Percentiles rank a stretch among this genome's conserved stretches.
Evolutionary conservation across 2,888 invertebrate genomes (phyloP).

Genomic region (Antheraea yamamai): DNA sequence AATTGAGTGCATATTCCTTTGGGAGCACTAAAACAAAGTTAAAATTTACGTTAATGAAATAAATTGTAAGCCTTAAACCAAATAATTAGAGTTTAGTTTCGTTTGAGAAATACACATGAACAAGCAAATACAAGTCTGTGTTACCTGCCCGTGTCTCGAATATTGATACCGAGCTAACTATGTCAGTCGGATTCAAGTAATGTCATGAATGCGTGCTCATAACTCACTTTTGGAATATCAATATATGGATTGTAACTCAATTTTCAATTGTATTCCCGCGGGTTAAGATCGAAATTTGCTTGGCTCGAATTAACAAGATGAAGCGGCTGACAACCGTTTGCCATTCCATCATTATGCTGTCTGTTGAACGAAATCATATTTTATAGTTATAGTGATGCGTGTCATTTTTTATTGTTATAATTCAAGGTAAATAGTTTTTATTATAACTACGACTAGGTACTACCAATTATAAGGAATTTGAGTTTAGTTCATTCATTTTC

Average conservation of each 20-base stretch:
- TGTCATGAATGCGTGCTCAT: constrained; percentile 13
- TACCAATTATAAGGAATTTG: too few relatives aligned
- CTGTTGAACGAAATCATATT: not conserved
- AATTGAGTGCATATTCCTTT: constrained; percentile 5
- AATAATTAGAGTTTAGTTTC: not conserved
- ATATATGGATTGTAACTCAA: not conserved
- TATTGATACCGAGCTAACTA: not conserved
- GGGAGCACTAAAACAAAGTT: not conserved
- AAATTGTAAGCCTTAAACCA: not conserved
- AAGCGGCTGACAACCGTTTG: constrained; percentile 2
- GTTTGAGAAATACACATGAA: not conserved
- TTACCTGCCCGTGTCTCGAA: not conserved
- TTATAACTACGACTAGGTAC: not conserved
- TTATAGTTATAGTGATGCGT: not conserved
- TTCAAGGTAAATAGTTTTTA: not conserved
- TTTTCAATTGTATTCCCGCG: not conserved
- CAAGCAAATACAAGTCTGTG: not conserved
- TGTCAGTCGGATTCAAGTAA: constrained; percentile 12
- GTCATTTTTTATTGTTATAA: not conserved
- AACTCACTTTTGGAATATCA: constrained; percentile 5
- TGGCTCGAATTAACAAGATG: not conserved
- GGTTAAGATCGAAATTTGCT: not conserved
- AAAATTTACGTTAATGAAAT: not conserved
- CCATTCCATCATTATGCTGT: not conserved
- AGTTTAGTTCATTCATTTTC: too few relatives aligned